Percentiles rank a stretch among this genome's conserved stretches.
phyloP scores from a whole-genome alignment of 1,140 invertebrate species.

The Heliconius hewitsoni region DNA sequence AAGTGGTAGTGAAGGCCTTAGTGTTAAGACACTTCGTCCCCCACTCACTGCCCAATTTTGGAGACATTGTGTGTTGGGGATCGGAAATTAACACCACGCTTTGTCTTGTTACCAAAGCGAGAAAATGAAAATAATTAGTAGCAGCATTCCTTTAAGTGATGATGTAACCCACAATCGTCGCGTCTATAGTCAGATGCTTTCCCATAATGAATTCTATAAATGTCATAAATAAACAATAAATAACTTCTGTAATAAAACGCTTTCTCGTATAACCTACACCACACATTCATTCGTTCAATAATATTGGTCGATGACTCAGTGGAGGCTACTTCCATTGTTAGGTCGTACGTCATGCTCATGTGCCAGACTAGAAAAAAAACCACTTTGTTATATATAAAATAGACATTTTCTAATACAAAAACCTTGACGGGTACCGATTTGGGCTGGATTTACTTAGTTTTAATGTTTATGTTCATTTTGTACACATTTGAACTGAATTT shows the following conservation, averaged over 20 bases:
- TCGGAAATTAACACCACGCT: no score
- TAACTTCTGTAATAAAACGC: not conserved
- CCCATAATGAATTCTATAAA: no score
- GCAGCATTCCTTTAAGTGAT: no score
- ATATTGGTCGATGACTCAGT: constrained; percentile 10
- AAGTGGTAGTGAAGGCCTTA: no score
- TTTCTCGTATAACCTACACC: not conserved
- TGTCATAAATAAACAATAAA: not conserved
- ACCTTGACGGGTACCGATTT: constrained; percentile 4
- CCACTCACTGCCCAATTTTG: no score
- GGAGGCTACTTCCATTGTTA: constrained; percentile 7
- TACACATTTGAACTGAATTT: not conserved
- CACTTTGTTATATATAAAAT: constrained; percentile 12
- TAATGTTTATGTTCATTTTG: not conserved
- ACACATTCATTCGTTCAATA: not conserved
- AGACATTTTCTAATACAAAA: constrained; percentile 1
- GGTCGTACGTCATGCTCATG: constrained; percentile 10
- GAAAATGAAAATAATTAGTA: no score
- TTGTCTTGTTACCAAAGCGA: no score
- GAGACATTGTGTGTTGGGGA: no score
- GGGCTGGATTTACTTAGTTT: not conserved
- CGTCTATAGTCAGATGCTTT: no score
- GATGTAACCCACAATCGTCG: no score
- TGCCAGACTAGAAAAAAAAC: constrained; percentile 8
- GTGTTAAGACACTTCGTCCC: no score